Conservation (phyloP, 2,113 vertebrate genomes). For the Zosterops borbonicus region DNA sequence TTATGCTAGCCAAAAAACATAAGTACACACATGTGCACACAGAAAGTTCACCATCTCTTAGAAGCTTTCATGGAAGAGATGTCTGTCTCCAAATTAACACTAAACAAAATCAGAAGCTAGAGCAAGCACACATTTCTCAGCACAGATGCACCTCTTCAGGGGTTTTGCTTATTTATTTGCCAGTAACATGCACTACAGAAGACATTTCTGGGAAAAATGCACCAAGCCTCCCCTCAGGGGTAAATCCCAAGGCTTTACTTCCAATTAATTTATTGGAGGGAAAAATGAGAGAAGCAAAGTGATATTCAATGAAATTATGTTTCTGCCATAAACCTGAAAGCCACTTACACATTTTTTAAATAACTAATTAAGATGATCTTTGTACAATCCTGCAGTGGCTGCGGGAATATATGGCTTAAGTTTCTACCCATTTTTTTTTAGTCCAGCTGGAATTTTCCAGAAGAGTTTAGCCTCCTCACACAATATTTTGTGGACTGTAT, state of each 20-base stretch:
- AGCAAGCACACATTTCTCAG: not conserved
- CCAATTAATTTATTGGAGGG: not conserved
- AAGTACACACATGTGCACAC: not conserved
- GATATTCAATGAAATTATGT: not conserved
- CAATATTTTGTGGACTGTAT: not conserved
- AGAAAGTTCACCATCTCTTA: not conserved
- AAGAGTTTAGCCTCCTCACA: not conserved
- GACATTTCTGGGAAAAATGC: not conserved
- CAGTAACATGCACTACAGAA: not conserved
- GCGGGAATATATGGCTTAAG: not conserved
- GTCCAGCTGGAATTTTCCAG: not conserved
- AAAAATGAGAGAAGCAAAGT: not conserved
- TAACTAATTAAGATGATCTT: not conserved
- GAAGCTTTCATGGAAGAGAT: not conserved
- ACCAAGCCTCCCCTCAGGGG: not conserved
- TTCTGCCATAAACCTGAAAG: not conserved
- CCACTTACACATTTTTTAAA: not conserved
- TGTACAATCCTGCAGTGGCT: not conserved
- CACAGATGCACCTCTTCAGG: not conserved
- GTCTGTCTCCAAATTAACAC: not conserved
- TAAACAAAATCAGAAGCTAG: not conserved
- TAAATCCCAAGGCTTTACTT: not conserved
- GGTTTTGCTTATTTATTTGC: conserved; percentile 7
- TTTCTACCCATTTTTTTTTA: not conserved
- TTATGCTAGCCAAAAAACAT: not conserved